These are phyloP conservation scores for Plecotus auritus DNA, from an alignment of 2,113 vertebrate species.

Conservation along the genomic window DNA sequence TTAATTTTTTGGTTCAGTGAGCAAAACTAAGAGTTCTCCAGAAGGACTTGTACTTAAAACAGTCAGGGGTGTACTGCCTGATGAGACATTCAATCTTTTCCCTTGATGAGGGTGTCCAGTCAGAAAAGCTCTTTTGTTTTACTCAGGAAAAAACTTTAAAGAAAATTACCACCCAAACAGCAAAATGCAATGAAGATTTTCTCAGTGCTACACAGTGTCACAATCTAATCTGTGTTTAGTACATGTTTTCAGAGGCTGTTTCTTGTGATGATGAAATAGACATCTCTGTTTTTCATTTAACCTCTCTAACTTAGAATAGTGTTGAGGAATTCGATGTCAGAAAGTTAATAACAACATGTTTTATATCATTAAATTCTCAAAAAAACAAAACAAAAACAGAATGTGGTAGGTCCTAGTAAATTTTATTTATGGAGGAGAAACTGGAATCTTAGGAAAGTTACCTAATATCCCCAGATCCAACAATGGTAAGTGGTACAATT, in stretches of 20 bases:
- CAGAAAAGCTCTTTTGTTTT: conserved; percentile 46
- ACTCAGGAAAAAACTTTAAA: neutral
- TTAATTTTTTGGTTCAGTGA: conserved; percentile 86
- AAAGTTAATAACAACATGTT: neutral
- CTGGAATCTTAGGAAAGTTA: neutral
- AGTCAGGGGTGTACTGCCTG: conserved; percentile 68
- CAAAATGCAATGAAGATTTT: neutral
- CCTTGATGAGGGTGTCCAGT: conserved; percentile 58
- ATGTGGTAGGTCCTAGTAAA: neutral
- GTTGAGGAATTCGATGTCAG: neutral
- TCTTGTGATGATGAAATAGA: neutral
- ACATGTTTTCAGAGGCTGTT: neutral
- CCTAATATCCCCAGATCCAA: too few species aligned
- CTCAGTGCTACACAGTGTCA: neutral
- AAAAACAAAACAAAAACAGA: neutral
- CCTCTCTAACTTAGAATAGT: neutral
- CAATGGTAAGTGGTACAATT: neutral
- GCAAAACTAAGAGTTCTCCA: conserved; percentile 79
- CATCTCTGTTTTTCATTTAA: neutral
- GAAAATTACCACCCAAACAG: conserved; percentile 18
- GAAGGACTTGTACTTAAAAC: conserved; percentile 79
- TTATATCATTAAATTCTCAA: neutral
- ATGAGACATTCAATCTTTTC: conserved; percentile 76
- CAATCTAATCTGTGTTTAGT: neutral
- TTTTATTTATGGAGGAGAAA: neutral